These are phyloP conservation scores for Entelurus aequoreus DNA, from an alignment of 2,113 vertebrate species.

Conservation along the genomic window DNA sequence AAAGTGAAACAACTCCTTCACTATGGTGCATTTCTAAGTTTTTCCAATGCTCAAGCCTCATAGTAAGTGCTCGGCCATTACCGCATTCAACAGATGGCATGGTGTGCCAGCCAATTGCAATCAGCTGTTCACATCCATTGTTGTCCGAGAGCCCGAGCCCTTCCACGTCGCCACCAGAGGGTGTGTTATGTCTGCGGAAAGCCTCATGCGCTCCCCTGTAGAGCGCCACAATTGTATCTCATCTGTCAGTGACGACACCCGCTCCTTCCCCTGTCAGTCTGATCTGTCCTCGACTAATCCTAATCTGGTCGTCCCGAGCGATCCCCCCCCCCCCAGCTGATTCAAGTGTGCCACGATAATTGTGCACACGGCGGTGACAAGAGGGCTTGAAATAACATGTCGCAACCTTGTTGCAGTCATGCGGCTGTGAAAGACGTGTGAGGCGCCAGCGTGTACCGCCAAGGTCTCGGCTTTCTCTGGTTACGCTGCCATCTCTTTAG, in stretches of 20 bases:
- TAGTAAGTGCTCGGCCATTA: neutral
- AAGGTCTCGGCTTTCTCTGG: slow-evolving; percentile 66
- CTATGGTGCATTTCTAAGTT: too few relatives aligned
- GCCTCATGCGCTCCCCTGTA: slow-evolving; percentile 3
- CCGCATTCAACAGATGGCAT: neutral
- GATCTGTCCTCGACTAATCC: slow-evolving; percentile 6
- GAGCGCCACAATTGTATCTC: slow-evolving; percentile 18
- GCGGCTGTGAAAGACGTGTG: slow-evolving; percentile 24
- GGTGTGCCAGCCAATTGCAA: slow-evolving; percentile 6
- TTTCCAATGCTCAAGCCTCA: too few relatives aligned
- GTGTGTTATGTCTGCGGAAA: slow-evolving; percentile 26
- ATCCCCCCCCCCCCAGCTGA: slow-evolving; percentile 13
- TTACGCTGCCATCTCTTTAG: slow-evolving; percentile 66
- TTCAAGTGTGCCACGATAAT: slow-evolving; percentile 37
- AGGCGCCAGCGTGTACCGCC: slow-evolving; percentile 61
- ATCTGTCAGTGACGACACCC: slow-evolving; percentile 28
- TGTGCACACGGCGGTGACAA: slow-evolving; percentile 39
- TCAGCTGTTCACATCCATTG: slow-evolving; percentile 30
- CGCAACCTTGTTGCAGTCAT: slow-evolving; percentile 26
- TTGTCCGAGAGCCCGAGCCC: slow-evolving; percentile 1
- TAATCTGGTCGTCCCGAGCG: slow-evolving; percentile 19
- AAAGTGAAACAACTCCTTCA: too few relatives aligned
- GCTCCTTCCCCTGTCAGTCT: slow-evolving; percentile 19
- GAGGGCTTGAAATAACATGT: slow-evolving; percentile 50
- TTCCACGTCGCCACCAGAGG: neutral